A percentile compares a stretch with the other conserved stretches of the same genome.
Evolutionary conservation across 2,113 vertebrate genomes (phyloP).

Genomic region (Notothenia coriiceps): DNA sequence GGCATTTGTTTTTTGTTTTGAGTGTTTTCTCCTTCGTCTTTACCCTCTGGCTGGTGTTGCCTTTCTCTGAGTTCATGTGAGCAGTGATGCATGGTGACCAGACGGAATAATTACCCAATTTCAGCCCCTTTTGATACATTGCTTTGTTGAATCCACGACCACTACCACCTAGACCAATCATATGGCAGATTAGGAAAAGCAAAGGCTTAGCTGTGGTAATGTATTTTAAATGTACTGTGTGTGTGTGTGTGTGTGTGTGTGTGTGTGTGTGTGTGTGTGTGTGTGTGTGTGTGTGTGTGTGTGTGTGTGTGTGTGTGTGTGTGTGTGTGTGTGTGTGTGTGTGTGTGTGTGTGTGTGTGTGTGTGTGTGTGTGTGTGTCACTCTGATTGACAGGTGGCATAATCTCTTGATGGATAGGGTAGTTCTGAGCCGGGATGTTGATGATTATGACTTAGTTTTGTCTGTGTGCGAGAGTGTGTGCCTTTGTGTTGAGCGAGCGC

Average conservation of each 20-base stretch:
- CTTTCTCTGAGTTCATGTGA: conserved; percentile 52
- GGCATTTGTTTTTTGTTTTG: conserved; percentile 28
- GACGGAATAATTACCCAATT: conserved; percentile 69
- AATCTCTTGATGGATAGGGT: conserved; percentile 48
- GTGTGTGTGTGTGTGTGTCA: neutral
- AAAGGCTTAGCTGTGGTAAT: conserved; percentile 13
- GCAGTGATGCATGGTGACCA: conserved; percentile 67
- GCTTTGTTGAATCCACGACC: conserved; percentile 37
- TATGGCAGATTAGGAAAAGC: conserved; percentile 30
- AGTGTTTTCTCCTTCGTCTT: conserved; percentile 35
- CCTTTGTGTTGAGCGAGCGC: conserved; percentile 9
- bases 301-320: too few species aligned
- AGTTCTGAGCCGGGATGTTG: conserved; percentile 24
- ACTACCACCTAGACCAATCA: conserved; percentile 40
- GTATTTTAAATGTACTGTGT: conserved; percentile 26
- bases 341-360: too few species aligned
- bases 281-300: too few species aligned
- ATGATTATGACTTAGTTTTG: conserved; percentile 39
- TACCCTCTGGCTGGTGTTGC: conserved; percentile 55
- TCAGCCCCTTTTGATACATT: conserved; percentile 52
- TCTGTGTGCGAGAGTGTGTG: neutral
- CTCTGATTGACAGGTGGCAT: conserved; percentile 63
- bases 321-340: too few species aligned
- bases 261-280: too few species aligned
- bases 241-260: too few species aligned